Conservation (phyloP, 2,888 invertebrate species). For the Asteroscopus sphinx region DNA sequence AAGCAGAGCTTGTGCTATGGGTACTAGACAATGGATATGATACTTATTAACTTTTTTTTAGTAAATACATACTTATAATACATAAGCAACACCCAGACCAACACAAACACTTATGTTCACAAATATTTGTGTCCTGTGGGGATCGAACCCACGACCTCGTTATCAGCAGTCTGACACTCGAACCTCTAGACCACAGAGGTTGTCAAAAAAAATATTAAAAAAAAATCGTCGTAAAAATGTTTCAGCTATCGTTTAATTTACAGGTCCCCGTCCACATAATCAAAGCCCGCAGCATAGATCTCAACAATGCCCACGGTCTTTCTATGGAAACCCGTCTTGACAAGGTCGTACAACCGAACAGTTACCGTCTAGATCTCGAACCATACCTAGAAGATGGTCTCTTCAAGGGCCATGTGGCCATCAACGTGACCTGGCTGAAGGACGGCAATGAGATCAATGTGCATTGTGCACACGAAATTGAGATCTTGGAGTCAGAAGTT, state of each 20-base stretch:
- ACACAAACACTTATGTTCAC: no score
- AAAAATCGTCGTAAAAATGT: no score
- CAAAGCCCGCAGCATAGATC: constrained; percentile 91
- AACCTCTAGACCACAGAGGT: no score
- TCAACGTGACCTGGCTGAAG: constrained; percentile 92
- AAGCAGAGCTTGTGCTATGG: no score
- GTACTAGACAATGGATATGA: no score
- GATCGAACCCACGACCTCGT: no score
- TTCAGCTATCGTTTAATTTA: not conserved
- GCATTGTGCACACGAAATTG: constrained; percentile 91
- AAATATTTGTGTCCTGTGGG: no score
- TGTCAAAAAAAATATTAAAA: no score
- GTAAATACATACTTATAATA: no score
- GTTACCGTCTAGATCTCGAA: constrained; percentile 91
- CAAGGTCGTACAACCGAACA: constrained; percentile 91
- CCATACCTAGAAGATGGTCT: constrained; percentile 91
- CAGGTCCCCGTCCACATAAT: constrained; percentile 76
- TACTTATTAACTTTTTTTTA: no score
- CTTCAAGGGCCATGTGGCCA: constrained; percentile 92
- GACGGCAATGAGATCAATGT: constrained; percentile 91
- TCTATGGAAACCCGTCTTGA: constrained; percentile 91
- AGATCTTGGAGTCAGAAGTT: constrained; percentile 88
- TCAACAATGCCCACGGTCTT: constrained; percentile 92
- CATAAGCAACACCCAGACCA: no score
- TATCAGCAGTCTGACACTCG: no score